A percentile compares a stretch with the other conserved stretches of the same genome.
Conservation (phyloP, 1,140 invertebrate genomes). For the Samia ricini region DNA sequence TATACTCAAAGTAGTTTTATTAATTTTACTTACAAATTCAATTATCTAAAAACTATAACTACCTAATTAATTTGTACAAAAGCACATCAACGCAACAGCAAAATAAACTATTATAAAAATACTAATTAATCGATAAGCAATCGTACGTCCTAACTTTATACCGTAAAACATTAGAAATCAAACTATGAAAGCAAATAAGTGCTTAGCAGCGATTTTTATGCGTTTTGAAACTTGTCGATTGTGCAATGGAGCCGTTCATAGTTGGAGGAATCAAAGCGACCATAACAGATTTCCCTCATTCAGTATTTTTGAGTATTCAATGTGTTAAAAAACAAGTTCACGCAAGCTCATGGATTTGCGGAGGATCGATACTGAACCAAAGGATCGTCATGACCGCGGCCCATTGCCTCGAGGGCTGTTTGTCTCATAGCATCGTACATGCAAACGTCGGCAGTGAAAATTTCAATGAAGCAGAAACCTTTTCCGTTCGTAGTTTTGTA, state of each 20-base stretch:
- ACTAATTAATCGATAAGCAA: constrained; percentile 4
- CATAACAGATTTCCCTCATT: not conserved
- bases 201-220: not conserved
- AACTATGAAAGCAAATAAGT: not conserved
- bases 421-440: not conserved
- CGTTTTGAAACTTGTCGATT: not conserved
- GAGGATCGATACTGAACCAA: constrained; percentile 21
- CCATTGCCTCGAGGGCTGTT: constrained; percentile 15
- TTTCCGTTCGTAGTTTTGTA: not conserved
- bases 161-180: not conserved
- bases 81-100: not conserved
- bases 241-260: constrained; percentile 9
- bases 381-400: constrained; percentile 19
- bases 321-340: not conserved
- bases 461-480: not conserved
- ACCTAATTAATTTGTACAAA: not conserved
- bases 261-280: constrained; percentile 4
- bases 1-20: no score
- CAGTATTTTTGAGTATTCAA: not conserved
- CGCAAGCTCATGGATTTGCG: constrained; percentile 8
- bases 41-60: no score
- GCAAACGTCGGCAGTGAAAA: constrained; percentile 5
- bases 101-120: not conserved
- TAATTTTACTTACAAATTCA: no score
- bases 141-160: not conserved